A percentile compares a stretch with the other conserved stretches of the same genome.
Evolutionary conservation across 2,888 invertebrate species (phyloP).

Genomic region (Caenorhabditis angaria): DNA sequence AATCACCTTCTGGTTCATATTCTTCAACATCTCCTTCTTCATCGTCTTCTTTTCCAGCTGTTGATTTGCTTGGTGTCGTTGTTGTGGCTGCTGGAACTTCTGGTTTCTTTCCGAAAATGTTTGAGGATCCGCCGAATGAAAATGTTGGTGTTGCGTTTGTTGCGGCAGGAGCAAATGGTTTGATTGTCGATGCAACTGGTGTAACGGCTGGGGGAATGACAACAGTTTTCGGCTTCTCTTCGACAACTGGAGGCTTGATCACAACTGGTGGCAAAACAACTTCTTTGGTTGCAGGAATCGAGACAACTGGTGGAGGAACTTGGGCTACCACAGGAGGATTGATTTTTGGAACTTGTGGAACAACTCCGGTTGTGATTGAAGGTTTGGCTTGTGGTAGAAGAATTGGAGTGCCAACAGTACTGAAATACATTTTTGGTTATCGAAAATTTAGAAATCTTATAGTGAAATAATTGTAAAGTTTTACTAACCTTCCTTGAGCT

Average conservation of each 20-base stretch:
- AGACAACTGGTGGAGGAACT: conserved; percentile 11
- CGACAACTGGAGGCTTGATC: conserved; percentile 3
- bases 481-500: conserved; percentile 11
- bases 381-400: background rate
- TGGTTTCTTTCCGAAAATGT: conserved; percentile 10
- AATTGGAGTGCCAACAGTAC: background rate
- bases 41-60: conserved; percentile 16
- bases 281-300: background rate
- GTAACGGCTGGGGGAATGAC: conserved; percentile 8
- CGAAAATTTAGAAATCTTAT: background rate
- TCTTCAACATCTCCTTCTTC: conserved; percentile 43
- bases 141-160: background rate
- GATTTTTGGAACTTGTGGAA: conserved; percentile 12
- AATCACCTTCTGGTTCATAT: conserved; percentile 56
- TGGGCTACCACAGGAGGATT: conserved; percentile 6
- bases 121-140: background rate
- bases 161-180: conserved; percentile 16
- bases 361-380: conserved; percentile 6
- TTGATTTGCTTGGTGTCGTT: conserved; percentile 14
- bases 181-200: background rate
- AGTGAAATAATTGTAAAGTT: background rate
- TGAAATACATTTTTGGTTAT: background rate
- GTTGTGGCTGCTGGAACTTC: conserved; percentile 2
- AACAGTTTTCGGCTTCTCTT: conserved; percentile 9
- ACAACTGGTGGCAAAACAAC: background rate